These are phyloP conservation scores for Bhutanitis thaidina DNA, from an alignment of 2,888 invertebrate species.

Conservation along the genomic window DNA sequence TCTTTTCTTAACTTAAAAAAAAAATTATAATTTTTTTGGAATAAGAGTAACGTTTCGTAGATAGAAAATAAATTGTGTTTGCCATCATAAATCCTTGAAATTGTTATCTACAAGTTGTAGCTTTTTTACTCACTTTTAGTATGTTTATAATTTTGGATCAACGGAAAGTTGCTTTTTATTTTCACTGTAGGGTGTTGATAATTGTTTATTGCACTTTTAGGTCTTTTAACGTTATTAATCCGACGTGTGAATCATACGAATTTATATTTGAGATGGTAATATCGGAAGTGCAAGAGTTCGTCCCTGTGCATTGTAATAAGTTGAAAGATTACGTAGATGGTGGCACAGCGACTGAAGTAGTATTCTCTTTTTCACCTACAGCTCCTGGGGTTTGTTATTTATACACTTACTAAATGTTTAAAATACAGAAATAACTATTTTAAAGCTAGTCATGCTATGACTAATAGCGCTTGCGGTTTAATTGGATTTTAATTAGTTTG, in stretches of 20 bases:
- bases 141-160: too few relatives aligned
- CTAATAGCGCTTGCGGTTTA: too few relatives aligned
- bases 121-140: too few relatives aligned
- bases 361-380: slow-evolving; percentile 83
- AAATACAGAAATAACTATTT: too few relatives aligned
- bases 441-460: too few relatives aligned
- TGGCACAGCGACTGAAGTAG: slow-evolving; percentile 79
- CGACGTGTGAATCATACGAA: slow-evolving; percentile 80
- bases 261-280: slow-evolving; percentile 79
- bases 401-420: neutral
- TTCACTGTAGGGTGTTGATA: neutral
- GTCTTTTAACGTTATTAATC: slow-evolving; percentile 83
- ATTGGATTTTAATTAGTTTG: too few relatives aligned
- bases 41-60: too few relatives aligned
- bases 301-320: slow-evolving; percentile 80
- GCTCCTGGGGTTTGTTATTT: slow-evolving; percentile 67
- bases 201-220: slow-evolving; percentile 47
- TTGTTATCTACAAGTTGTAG: too few relatives aligned
- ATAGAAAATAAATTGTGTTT: too few relatives aligned
- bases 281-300: slow-evolving; percentile 57
- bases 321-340: slow-evolving; percentile 80
- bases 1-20: neutral
- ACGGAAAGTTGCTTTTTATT: too few relatives aligned
- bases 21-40: too few relatives aligned
- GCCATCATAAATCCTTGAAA: too few relatives aligned